Conservation (phyloP, 92 coral and sea anemone genomes). For the Porites lobata region DNA sequence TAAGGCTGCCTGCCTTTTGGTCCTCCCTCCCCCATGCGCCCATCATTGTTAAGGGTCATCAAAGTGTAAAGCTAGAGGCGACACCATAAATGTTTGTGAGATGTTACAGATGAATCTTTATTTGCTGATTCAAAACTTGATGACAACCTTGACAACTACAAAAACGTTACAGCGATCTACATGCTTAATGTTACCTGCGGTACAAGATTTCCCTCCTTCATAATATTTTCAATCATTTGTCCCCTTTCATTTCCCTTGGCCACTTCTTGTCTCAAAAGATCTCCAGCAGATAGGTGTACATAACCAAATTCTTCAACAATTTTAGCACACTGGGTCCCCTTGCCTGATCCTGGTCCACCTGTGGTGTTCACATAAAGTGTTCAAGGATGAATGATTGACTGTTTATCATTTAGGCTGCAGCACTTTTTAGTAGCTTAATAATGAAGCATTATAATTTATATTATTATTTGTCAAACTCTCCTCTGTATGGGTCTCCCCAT, state of each 20-base stretch:
- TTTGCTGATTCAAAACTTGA: too few relatives aligned
- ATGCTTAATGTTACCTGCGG: conserved; percentile 69
- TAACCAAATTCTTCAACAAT: conserved; percentile 82
- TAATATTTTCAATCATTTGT: conserved; percentile 83
- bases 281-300: conserved; percentile 95
- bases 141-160: neutral
- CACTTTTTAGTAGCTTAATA: too few relatives aligned
- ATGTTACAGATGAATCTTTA: too few relatives aligned
- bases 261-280: conserved; percentile 90
- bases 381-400: neutral
- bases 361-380: neutral
- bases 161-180: neutral
- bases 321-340: conserved; percentile 91
- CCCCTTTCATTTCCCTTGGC: conserved; percentile 83
- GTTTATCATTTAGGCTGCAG: too few relatives aligned
- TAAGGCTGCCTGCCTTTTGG: too few relatives aligned
- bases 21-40: too few relatives aligned
- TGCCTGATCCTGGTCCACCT: conserved; percentile 99
- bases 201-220: conserved; percentile 90
- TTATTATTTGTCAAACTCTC: too few relatives aligned
- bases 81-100: too few relatives aligned
- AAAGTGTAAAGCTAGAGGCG: too few relatives aligned
- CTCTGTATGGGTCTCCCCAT: too few relatives aligned
- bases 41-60: too few relatives aligned
- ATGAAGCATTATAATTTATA: too few relatives aligned